Percentiles rank a stretch among this genome's conserved stretches.
Conservation (phyloP, 2,113 vertebrate species). For the Xyliphius kryptos region DNA sequence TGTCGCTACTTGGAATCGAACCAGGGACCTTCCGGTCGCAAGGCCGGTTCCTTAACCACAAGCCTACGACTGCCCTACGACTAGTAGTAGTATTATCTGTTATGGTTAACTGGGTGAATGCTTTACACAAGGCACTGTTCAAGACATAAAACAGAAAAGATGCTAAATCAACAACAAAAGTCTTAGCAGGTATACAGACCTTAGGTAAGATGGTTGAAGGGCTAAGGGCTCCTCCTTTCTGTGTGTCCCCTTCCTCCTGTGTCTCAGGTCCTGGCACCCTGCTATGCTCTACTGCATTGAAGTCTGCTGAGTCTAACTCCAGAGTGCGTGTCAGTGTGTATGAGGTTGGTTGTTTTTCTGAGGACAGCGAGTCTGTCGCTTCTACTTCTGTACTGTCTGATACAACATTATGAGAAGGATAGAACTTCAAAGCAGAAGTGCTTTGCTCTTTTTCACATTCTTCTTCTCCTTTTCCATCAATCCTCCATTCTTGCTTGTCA, state of each 20-base stretch:
- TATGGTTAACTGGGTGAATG: too few species aligned
- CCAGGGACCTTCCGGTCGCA: too few species aligned
- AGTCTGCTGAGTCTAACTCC: neutral
- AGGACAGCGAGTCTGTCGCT: neutral
- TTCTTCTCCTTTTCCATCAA: conserved; percentile 54
- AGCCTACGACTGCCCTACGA: too few species aligned
- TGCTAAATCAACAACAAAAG: too few species aligned
- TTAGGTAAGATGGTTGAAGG: conserved; percentile 54
- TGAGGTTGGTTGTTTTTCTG: conserved; percentile 2
- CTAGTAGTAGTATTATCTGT: too few species aligned
- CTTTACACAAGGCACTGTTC: too few species aligned
- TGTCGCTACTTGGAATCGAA: too few species aligned
- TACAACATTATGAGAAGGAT: conserved; percentile 40
- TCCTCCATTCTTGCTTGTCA: conserved; percentile 53
- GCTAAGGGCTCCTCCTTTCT: conserved; percentile 32
- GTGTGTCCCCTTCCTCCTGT: conserved; percentile 10
- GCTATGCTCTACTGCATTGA: neutral
- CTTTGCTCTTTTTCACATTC: conserved; percentile 63
- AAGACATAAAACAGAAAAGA: too few species aligned
- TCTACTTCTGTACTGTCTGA: conserved; percentile 15
- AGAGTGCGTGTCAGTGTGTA: conserved; percentile 8
- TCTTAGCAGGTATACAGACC: conserved; percentile 49
- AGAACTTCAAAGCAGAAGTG: conserved; percentile 47
- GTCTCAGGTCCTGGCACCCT: conserved; percentile 1
- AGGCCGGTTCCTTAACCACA: too few species aligned